phyloP scores from a whole-genome alignment of 1,140 invertebrate species.

The Aphis craccivora region DNA sequence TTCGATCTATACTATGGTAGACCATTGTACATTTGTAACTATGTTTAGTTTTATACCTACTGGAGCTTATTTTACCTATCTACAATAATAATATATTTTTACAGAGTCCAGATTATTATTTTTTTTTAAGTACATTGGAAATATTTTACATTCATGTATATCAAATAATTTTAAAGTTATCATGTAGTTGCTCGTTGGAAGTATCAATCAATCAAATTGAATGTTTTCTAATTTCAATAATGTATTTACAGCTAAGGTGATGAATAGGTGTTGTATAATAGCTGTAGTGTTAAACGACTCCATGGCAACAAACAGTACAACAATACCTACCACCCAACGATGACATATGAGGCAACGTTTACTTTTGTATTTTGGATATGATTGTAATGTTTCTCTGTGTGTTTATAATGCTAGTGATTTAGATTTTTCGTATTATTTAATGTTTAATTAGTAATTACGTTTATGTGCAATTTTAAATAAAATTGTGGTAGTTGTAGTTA shows the following conservation, averaged over 20 bases:
- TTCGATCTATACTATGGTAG: background rate
- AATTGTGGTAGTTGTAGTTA: background rate
- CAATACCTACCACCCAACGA: conserved; percentile 40
- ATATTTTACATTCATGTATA: background rate
- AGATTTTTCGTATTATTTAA: background rate
- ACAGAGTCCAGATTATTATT: background rate
- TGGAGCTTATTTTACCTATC: background rate
- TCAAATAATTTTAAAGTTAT: background rate
- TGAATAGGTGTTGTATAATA: conserved; percentile 37
- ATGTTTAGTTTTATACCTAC: background rate
- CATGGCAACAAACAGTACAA: conserved; percentile 57
- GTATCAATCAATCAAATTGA: conserved; percentile 28
- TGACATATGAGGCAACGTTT: conserved; percentile 24
- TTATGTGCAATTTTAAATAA: background rate
- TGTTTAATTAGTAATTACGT: background rate
- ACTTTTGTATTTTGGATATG: conserved; percentile 41
- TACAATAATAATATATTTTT: background rate
- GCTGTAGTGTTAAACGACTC: conserved; percentile 5
- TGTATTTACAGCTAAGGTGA: conserved; percentile 33
- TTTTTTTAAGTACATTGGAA: background rate
- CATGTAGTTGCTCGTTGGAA: background rate
- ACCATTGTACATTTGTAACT: background rate
- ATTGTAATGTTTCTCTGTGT: background rate
- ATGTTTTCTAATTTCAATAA: conserved; percentile 39
- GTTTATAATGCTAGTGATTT: background rate